Evolutionary conservation across 1,140 invertebrate genomes (phyloP).

Genomic region (Ceratitis capitata): DNA sequence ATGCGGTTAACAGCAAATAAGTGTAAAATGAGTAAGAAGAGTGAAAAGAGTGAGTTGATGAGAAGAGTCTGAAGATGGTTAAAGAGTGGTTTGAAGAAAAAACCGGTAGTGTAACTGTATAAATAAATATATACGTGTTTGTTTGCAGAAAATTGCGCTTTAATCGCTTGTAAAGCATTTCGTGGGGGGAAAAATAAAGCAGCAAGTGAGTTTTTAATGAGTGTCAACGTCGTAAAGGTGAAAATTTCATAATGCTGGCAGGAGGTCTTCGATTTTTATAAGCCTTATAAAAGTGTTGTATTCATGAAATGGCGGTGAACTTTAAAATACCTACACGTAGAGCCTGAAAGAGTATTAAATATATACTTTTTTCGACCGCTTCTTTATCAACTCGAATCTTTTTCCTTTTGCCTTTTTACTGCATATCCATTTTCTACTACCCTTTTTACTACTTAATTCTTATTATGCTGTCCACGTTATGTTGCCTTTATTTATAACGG

Average conservation of each 20-base stretch:
- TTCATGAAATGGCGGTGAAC: not conserved
- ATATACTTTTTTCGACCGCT: not conserved
- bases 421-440: not conserved
- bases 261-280: too few relatives aligned
- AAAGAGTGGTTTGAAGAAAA: not conserved
- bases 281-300: not conserved
- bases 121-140: not conserved
- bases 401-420: not conserved
- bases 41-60: not conserved
- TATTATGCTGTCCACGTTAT: not conserved
- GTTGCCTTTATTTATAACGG: not conserved
- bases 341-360: not conserved
- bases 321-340: not conserved
- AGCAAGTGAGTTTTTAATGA: not conserved
- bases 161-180: conserved; percentile 21
- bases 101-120: not conserved
- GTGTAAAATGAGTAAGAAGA: not conserved
- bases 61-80: not conserved
- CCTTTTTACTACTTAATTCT: not conserved
- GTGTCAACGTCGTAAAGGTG: not conserved
- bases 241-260: not conserved
- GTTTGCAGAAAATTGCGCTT: conserved; percentile 12
- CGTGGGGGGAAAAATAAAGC: not conserved
- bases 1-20: conserved; percentile 12
- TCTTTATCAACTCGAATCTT: not conserved